These are phyloP conservation scores for Yasuhikotakia modesta DNA, from an alignment of 2,797 vertebrate species.

Conservation along the genomic window DNA sequence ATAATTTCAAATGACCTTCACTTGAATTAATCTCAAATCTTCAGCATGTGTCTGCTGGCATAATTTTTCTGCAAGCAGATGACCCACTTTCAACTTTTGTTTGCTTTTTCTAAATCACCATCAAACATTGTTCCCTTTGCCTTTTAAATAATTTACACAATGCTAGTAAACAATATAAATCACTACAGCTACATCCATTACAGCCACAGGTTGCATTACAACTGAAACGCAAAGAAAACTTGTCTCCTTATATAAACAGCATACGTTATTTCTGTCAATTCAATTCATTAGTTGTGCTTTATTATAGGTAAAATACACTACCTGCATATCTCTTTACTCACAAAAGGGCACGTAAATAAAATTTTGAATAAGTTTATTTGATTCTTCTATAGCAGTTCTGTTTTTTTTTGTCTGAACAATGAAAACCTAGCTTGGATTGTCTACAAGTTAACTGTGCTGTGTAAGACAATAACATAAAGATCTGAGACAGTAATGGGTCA, in stretches of 20 bases:
- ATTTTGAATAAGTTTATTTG: too few species aligned
- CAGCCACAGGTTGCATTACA: neutral
- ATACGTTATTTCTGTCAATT: neutral
- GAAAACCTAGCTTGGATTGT: conserved; percentile 13
- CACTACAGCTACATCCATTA: neutral
- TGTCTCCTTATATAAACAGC: neutral
- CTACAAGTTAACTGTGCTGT: conserved; percentile 30
- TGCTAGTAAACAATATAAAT: neutral
- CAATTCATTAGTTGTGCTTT: neutral
- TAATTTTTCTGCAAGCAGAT: too few species aligned
- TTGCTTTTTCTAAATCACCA: neutral
- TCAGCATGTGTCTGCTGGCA: neutral
- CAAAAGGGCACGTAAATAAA: too few species aligned
- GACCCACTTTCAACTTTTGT: neutral
- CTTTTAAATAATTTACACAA: neutral
- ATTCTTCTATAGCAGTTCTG: neutral
- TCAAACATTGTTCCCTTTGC: neutral
- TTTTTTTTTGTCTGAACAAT: conserved; percentile 11
- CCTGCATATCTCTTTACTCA: neutral
- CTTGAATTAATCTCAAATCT: neutral
- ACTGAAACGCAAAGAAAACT: neutral
- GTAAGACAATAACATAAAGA: conserved; percentile 52
- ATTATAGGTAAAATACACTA: neutral
- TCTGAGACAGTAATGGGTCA: conserved; percentile 63
- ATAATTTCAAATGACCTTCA: conserved; percentile 22